A percentile compares a stretch with the other conserved stretches of the same genome.
phyloP scores from a whole-genome alignment of 1,140 invertebrate species.

The Zaprionus ornatus region DNA sequence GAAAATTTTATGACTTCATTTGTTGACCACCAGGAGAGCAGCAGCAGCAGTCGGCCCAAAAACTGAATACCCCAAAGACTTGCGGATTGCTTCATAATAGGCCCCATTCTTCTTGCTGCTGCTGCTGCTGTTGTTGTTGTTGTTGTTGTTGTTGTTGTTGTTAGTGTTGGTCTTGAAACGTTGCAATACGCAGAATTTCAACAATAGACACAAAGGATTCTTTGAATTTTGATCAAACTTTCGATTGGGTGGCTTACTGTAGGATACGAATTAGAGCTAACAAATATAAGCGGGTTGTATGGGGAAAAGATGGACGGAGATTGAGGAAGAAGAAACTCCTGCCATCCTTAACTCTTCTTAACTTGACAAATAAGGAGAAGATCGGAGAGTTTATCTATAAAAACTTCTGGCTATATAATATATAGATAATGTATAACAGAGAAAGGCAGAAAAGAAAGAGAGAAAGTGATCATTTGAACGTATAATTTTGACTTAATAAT shows the following conservation, averaged over 20 bases:
- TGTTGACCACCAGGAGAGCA: conserved; percentile 73
- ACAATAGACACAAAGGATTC: conserved; percentile 75
- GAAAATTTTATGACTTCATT: conserved; percentile 83
- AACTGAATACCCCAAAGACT: conserved; percentile 39
- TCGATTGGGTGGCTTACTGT: conserved; percentile 47
- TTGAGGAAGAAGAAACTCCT: no score
- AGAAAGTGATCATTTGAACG: no score
- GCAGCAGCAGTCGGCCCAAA: conserved; percentile 27
- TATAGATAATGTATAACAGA: no score
- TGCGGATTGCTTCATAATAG: conserved; percentile 68
- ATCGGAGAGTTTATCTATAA: no score
- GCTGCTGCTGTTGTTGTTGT: conserved; percentile 14
- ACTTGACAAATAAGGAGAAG: not conserved
- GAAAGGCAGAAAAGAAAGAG: no score
- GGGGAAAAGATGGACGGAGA: not conserved
- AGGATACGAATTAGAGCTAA: not conserved
- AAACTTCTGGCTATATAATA: no score
- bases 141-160: conserved; percentile 29
- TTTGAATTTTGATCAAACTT: conserved; percentile 69
- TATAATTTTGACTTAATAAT: no score
- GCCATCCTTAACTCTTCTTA: not conserved
- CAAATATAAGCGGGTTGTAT: not conserved
- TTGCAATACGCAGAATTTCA: conserved; percentile 75
- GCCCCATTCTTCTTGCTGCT: conserved; percentile 52
- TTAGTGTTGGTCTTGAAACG: conserved; percentile 39